Conservation (phyloP, 1,140 invertebrate genomes). For the Drosophila dunni region DNA sequence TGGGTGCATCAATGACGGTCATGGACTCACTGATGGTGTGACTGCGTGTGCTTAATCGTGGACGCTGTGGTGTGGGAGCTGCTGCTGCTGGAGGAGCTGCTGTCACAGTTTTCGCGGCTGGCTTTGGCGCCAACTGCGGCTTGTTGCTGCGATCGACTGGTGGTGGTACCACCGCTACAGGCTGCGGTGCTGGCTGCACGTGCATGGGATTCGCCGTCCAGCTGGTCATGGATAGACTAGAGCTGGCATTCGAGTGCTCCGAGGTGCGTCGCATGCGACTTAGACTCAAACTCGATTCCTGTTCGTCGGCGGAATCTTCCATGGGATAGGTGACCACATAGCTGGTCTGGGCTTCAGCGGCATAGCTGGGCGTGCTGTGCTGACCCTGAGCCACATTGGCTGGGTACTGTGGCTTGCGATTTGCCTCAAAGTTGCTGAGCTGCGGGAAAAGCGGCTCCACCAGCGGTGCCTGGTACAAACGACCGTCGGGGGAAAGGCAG, state of each 20-base stretch:
- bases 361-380: constrained; percentile 13
- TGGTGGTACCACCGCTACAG: constrained; percentile 13
- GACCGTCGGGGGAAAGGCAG: constrained; percentile 77
- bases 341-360: constrained; percentile 61
- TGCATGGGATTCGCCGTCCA: constrained; percentile 80
- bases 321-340: constrained; percentile 79
- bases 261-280: constrained; percentile 55
- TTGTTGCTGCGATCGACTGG: constrained; percentile 57
- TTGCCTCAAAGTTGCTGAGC: constrained; percentile 66
- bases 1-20: neutral
- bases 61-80: constrained; percentile 11
- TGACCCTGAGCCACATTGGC: neutral
- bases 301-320: constrained; percentile 72
- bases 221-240: constrained; percentile 60
- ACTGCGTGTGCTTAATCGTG: constrained; percentile 54
- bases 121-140: constrained; percentile 34
- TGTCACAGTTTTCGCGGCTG: neutral
- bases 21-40: constrained; percentile 59
- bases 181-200: constrained; percentile 25
- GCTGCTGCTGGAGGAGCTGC: neutral
- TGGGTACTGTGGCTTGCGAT: constrained; percentile 57
- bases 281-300: constrained; percentile 31
- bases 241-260: constrained; percentile 72
- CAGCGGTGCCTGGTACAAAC: constrained; percentile 73
- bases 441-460: constrained; percentile 81